A percentile compares a stretch with the other conserved stretches of the same genome.
Evolutionary conservation across 2,888 invertebrate species (phyloP).

Genomic region (Ochropacha duplaris): DNA sequence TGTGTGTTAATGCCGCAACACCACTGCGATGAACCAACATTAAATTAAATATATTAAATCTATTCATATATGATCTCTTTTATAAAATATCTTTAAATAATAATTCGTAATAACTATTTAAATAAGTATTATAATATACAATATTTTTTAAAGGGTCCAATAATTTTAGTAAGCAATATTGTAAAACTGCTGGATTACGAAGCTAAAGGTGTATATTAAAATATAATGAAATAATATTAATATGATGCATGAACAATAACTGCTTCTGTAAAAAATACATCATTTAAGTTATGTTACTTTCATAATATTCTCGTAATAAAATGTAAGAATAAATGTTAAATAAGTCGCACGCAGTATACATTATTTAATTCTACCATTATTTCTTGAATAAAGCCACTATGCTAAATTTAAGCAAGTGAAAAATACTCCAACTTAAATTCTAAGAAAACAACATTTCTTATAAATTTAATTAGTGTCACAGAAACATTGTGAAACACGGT

Average conservation of each 20-base stretch:
- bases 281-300: not conserved
- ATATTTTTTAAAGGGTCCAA: too few relatives aligned
- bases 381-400: not conserved
- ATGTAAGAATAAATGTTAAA: not conserved
- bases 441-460: conserved; percentile 1
- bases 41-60: too few relatives aligned
- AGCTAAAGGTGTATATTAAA: not conserved
- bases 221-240: not conserved
- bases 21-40: not conserved
- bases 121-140: too few relatives aligned
- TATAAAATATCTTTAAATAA: too few relatives aligned
- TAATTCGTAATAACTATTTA: too few relatives aligned
- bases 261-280: not conserved
- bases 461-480: conserved; percentile 2
- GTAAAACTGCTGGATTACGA: not conserved
- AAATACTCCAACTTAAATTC: not conserved
- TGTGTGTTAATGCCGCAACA: conserved; percentile 8
- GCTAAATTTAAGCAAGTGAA: conserved; percentile 1
- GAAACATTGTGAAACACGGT: not conserved
- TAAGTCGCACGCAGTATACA: not conserved
- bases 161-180: too few relatives aligned
- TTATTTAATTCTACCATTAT: not conserved
- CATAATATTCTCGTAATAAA: not conserved
- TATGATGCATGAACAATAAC: not conserved
- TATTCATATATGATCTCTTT: too few relatives aligned